phyloP scores from a whole-genome alignment of 2,888 invertebrate species.

The Heliconius charithonia region DNA sequence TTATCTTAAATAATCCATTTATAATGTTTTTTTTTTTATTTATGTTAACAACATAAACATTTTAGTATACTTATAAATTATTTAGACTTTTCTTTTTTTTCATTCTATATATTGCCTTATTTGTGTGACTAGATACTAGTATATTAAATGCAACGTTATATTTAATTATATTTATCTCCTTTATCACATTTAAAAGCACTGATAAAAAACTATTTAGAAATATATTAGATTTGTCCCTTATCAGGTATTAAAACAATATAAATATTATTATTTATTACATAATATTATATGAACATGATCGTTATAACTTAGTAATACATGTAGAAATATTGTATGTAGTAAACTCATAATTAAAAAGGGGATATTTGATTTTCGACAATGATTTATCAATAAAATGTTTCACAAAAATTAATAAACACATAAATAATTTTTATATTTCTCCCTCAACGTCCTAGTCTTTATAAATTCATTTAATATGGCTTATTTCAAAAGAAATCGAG shows the following conservation, averaged over 20 bases:
- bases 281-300: background rate
- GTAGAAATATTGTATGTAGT: background rate
- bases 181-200: background rate
- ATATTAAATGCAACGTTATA: background rate
- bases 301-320: background rate
- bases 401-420: background rate
- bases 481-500: no score
- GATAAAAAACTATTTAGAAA: constrained; percentile 3
- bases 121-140: no score
- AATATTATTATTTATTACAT: background rate
- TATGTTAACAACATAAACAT: no score
- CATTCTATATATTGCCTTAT: no score
- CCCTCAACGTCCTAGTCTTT: background rate
- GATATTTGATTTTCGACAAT: background rate
- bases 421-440: background rate
- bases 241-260: background rate
- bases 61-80: no score
- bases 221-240: background rate
- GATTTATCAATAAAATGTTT: background rate
- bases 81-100: no score
- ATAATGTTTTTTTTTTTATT: no score
- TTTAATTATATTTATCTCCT: background rate
- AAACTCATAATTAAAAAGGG: background rate
- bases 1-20: no score
- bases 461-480: no score